phyloP scores from a whole-genome alignment of 1,140 invertebrate genomes.

The Nebria ingens region DNA sequence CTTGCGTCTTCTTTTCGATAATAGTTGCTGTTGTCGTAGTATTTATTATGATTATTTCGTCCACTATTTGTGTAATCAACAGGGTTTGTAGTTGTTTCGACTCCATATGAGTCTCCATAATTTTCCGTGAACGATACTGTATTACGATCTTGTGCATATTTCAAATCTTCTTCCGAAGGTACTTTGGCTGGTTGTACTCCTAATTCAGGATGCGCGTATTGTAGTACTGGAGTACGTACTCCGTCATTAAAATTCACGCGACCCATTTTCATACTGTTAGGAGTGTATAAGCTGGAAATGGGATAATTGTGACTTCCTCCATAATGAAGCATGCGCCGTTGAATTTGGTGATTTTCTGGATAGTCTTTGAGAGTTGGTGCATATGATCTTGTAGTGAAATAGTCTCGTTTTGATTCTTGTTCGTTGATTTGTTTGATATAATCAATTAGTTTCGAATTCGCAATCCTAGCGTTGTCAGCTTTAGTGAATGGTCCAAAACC shows the following conservation, averaged over 20 bases:
- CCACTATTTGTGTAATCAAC: constrained; percentile 39
- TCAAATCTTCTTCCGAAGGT: constrained; percentile 33
- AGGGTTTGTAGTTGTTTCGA: constrained; percentile 29
- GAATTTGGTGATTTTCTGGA: constrained; percentile 40
- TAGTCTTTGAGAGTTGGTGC: constrained; percentile 36
- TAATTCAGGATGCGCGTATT: constrained; percentile 67
- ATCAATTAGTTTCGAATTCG: constrained; percentile 46
- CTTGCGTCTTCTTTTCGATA: constrained; percentile 36
- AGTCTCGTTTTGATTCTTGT: constrained; percentile 45
- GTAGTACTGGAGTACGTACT: constrained; percentile 57
- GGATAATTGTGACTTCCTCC: constrained; percentile 50
- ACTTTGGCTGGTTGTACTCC: constrained; percentile 62
- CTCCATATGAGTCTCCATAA: constrained; percentile 34
- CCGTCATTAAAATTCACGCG: constrained; percentile 51
- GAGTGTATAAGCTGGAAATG: constrained; percentile 48
- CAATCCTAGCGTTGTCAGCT: constrained; percentile 42
- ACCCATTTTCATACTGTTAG: constrained; percentile 36
- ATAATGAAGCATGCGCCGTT: constrained; percentile 56
- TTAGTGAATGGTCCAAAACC: constrained; percentile 46
- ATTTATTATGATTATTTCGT: constrained; percentile 38
- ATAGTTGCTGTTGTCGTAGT: constrained; percentile 41
- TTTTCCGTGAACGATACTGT: constrained; percentile 27
- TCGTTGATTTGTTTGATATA: constrained; percentile 54
- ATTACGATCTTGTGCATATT: constrained; percentile 20
- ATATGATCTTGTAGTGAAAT: constrained; percentile 38